A percentile compares a stretch with the other conserved stretches of the same genome.
These are phyloP conservation scores for Micropoecilia bifurca DNA, from an alignment of 2,797 vertebrate species.

Conservation along the genomic window DNA sequence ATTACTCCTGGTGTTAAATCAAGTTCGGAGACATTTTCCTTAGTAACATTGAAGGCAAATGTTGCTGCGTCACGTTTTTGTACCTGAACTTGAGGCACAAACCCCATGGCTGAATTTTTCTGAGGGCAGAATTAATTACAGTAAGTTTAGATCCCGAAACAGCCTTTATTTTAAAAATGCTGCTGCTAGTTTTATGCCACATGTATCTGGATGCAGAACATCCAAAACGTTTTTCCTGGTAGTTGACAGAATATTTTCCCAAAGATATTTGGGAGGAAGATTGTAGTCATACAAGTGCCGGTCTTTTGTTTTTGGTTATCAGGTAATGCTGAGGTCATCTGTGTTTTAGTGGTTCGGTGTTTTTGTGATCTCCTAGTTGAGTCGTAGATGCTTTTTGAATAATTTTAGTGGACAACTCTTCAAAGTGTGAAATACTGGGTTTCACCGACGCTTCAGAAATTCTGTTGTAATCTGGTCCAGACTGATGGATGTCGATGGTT, in stretches of 20 bases:
- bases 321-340: neutral
- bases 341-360: too few relatives aligned
- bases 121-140: neutral
- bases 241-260: neutral
- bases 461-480: neutral
- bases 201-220: neutral
- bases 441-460: neutral
- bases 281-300: neutral
- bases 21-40: conserved; percentile 11
- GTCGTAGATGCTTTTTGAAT: neutral
- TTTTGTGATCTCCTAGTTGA: neutral
- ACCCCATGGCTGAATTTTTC: neutral
- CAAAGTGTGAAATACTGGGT: neutral
- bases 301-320: neutral
- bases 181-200: neutral
- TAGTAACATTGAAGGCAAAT: neutral
- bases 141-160: neutral
- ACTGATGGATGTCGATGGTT: neutral
- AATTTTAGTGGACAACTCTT: neutral
- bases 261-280: neutral
- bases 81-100: neutral
- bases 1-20: conserved; percentile 38
- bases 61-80: neutral
- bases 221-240: neutral
- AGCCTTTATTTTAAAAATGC: neutral